Base-by-base conservation (phyloP, 2,797 vertebrate species). In the Sebastes vulpes region DNA sequence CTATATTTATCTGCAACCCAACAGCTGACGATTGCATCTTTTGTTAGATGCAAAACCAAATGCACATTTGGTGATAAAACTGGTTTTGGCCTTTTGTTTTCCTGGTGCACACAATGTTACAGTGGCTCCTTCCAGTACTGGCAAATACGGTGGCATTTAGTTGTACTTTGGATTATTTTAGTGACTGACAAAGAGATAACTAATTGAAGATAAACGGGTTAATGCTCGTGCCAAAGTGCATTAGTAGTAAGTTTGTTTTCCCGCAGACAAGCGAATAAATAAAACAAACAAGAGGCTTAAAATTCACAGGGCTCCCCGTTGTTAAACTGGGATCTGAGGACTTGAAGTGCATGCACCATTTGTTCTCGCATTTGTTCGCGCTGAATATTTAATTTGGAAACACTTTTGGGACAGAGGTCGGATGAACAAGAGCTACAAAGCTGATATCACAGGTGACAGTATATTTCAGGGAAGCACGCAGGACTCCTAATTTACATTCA, bases 401-500 rank as follows among this genome's bases (percentile, higher is more conserved):
- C 46, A 57, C 73, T 70, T 73, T 56, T 48, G 64, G 69, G 77
- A 81, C 53, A 26, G 54, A 75, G 78, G 83, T 77, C 21, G 38
- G 48, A 53, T 32, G 23, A 83, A 28, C 54, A 58, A 71, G 48
- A 29, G 60, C 76, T 76, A 64, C 50, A 70, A 76, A 82, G 82
- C 73, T 71, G 77, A 85, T 75, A 86, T 77, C 67, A 42, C 75
- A 85, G 83, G 79, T 86, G 85, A 84, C 77, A 48, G 59, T 52
- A n/a, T 67, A 38, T 86, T 91, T 83, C 65, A n/a, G 82, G 57
- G 60, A 73, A 65, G 69, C 66, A 69, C 11, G 2, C 2, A 29
- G 23, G 35, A 56, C 56, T 70, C 54, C 76, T 77, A 2, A 89
- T 92, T 92, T 76, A 69, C 58, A 90, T 86, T 84, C 71, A 64